These are phyloP conservation scores for Subacronicta megacephala DNA, from an alignment of 2,888 invertebrate species.

Conservation along the genomic window DNA sequence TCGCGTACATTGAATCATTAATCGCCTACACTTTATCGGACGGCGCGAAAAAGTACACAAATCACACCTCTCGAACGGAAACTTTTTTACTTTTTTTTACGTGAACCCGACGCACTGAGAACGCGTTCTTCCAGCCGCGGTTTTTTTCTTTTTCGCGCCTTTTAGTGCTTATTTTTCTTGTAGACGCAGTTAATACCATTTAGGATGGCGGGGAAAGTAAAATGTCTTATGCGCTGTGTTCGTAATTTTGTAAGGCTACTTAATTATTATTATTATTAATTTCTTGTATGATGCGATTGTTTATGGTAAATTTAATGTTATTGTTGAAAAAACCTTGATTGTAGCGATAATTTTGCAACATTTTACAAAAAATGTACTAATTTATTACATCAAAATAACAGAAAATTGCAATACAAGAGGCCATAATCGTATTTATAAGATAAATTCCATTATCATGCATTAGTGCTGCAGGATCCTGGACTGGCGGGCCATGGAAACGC, in stretches of 20 bases:
- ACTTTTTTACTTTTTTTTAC: constrained; percentile 63
- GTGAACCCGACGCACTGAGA: constrained; percentile 66
- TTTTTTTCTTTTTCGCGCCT: constrained; percentile 64
- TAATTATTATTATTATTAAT: no score
- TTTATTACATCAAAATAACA: no score
- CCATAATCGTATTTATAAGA: no score
- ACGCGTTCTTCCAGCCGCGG: constrained; percentile 74
- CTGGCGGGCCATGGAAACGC: no score
- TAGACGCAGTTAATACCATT: constrained; percentile 69
- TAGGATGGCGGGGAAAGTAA: constrained; percentile 27
- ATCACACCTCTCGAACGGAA: constrained; percentile 81
- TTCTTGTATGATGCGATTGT: no score
- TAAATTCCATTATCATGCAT: no score
- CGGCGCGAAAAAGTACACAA: constrained; percentile 84
- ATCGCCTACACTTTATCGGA: constrained; percentile 78
- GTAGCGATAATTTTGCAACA: no score
- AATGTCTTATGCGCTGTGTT: constrained; percentile 26
- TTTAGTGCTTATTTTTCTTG: constrained; percentile 65
- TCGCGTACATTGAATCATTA: constrained; percentile 74
- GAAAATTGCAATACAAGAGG: no score
- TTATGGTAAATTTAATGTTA: no score
- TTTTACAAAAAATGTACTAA: no score
- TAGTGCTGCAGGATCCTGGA: no score
- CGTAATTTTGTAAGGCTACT: constrained; percentile 13
- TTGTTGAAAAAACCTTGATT: no score